phyloP scores from a whole-genome alignment of 2,113 vertebrate genomes.

The Macrotus californicus region DNA sequence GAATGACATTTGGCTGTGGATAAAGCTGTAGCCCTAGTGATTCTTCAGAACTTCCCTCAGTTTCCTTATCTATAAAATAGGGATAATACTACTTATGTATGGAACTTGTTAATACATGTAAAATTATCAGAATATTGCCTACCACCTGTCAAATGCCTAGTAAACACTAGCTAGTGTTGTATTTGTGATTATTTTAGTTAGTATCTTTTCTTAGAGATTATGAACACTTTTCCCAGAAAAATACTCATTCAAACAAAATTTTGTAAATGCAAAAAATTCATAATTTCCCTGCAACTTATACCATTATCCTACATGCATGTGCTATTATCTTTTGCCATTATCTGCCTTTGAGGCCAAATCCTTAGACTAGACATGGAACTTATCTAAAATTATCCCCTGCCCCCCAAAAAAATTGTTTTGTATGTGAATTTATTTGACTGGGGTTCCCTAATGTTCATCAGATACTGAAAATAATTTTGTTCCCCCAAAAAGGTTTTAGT shows the following conservation, averaged over 20 bases:
- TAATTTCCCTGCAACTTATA: background rate
- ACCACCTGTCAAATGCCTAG: background rate
- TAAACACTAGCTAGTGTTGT: background rate
- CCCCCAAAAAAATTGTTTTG: background rate
- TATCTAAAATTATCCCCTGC: background rate
- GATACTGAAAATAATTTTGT: background rate
- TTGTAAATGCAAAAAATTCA: background rate
- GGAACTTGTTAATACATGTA: background rate
- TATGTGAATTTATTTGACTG: background rate
- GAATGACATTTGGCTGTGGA: background rate
- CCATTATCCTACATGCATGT: fast-evolving
- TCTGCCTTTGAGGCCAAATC: background rate
- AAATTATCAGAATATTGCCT: background rate
- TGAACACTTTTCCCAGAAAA: background rate
- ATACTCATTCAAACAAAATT: background rate
- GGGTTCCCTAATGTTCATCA: background rate
- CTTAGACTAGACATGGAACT: background rate
- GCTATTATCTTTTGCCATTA: background rate
- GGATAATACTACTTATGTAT: background rate
- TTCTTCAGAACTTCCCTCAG: background rate
- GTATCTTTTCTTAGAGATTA: background rate
- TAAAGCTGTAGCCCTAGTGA: background rate
- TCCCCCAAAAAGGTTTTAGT: background rate
- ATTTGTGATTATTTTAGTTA: background rate
- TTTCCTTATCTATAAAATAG: background rate